Evolutionary conservation across 2,113 vertebrate genomes (phyloP), one percentile per base, ranked within the genome.

Genomic region (Hemiscyllium ocellatum): DNA sequence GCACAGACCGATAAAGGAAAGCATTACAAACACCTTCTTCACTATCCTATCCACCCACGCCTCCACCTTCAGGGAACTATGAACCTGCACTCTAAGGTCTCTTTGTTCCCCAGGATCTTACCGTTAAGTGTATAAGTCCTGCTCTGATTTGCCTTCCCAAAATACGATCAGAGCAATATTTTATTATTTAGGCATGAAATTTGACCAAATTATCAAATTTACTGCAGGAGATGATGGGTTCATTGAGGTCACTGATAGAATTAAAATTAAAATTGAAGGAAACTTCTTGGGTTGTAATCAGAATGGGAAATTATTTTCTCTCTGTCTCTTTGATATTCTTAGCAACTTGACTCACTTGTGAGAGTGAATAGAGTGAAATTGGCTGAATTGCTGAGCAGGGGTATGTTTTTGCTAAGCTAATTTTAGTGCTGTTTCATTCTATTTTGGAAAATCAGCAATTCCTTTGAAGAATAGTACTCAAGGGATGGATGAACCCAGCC

Each of bases 381-480:
- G 61, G 33, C 89, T 68, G 17, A 93, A 66, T 68, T 10, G 61
- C 56, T 66, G 89, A 93, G 33, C 19, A 37, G 0, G 37, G 61
- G 37, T 68, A 20, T 93, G 89, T 66, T 93, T 17, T 10, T 37
- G 89, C 89, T 61, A 66, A 93, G 89, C 89, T 61, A 37, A 37
- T 66, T 66, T 61, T 91, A 61, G 65, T 91, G 89, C 89, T n/a
- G 37, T 91, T 91, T 66, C 56, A 66, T 91, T 91, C 19, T 42
- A n/a, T 33, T 19, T 22, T 66, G 89, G 65, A 93, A 93, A 61
- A 93, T 93, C 56, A 93, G 89, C 89, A 66, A 68, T 93, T 65
- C 61, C 89, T 66, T 61, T 93, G 89, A 65, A 66, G n/a, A 66
- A 37, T 37, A 93, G 66, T 91, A 56, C 87, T 65, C 17, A 29